Evolutionary conservation across 1,140 invertebrate species (phyloP).

Genomic region (Halesus radiatus): DNA sequence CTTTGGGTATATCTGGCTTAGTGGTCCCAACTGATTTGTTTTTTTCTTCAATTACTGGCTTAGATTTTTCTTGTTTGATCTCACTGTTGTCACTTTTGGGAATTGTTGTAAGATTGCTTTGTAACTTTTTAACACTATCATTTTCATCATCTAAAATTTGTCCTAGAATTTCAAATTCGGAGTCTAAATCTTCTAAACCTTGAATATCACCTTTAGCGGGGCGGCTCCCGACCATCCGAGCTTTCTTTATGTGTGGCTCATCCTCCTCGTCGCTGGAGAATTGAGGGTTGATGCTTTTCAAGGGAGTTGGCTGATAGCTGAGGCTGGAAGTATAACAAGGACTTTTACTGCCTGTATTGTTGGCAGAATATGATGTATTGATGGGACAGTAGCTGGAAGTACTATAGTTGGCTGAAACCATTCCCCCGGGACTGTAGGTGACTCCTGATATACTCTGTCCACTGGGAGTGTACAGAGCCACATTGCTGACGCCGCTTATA

Average conservation of each 20-base stretch:
- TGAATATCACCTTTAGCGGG: slow-evolving; percentile 61
- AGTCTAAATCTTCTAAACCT: slow-evolving; percentile 66
- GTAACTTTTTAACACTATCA: slow-evolving; percentile 8
- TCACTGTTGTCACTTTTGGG: background rate
- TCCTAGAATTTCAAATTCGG: slow-evolving; percentile 69
- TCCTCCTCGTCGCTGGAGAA: slow-evolving; percentile 70
- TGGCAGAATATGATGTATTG: slow-evolving; percentile 30
- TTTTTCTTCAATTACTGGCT: background rate
- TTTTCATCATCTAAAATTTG: slow-evolving; percentile 70
- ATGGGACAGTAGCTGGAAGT: slow-evolving; percentile 45
- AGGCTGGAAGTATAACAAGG: slow-evolving; percentile 38
- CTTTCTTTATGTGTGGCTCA: slow-evolving; percentile 65
- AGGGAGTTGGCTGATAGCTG: slow-evolving; percentile 61
- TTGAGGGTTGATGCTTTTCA: slow-evolving; percentile 58
- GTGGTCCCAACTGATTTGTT: background rate
- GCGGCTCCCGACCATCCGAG: slow-evolving; percentile 58
- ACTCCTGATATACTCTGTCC: slow-evolving; percentile 31
- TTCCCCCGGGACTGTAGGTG: slow-evolving; percentile 38
- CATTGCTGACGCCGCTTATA: slow-evolving; percentile 20
- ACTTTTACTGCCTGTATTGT: background rate
- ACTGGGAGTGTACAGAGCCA: slow-evolving; percentile 32
- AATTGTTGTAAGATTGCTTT: background rate
- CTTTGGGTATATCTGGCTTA: slow-evolving; percentile 1
- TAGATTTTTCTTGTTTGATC: background rate
- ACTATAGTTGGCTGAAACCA: slow-evolving; percentile 32